Conservation (phyloP, 2,113 vertebrate genomes). For the Xenopus borealis region DNA sequence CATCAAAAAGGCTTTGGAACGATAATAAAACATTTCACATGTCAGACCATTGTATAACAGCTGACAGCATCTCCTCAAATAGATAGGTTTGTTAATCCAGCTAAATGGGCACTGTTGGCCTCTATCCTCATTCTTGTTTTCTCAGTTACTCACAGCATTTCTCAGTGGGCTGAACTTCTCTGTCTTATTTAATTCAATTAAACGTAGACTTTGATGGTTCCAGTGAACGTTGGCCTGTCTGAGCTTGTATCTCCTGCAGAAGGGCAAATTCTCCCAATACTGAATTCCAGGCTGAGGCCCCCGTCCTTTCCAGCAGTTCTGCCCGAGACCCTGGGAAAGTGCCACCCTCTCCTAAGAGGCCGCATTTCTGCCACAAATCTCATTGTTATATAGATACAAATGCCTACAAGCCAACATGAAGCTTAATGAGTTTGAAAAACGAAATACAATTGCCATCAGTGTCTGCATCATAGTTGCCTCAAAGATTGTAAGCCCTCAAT, state of each 20-base stretch:
- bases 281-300: slow-evolving; percentile 5
- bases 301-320: not conserved
- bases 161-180: slow-evolving; percentile 18
- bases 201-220: slow-evolving; percentile 19
- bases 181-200: slow-evolving; percentile 25
- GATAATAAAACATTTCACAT: too few relatives aligned
- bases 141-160: not conserved
- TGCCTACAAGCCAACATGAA: too few relatives aligned
- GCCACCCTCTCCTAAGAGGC: not conserved
- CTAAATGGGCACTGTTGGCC: not conserved
- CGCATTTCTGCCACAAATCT: not conserved
- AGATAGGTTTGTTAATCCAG: not conserved
- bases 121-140: not conserved
- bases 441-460: too few relatives aligned
- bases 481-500: too few relatives aligned
- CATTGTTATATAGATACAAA: not conserved
- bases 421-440: too few relatives aligned
- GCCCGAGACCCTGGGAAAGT: slow-evolving; percentile 27
- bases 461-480: too few relatives aligned
- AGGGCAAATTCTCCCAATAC: slow-evolving; percentile 10
- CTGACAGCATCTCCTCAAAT: not conserved
- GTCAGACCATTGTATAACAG: not conserved
- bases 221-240: not conserved
- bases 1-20: too few relatives aligned
- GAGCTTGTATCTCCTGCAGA: not conserved